A percentile compares a stretch with the other conserved stretches of the same genome.
phyloP scores from a whole-genome alignment of 2,113 vertebrate species.

The Rafetus swinhoei region DNA sequence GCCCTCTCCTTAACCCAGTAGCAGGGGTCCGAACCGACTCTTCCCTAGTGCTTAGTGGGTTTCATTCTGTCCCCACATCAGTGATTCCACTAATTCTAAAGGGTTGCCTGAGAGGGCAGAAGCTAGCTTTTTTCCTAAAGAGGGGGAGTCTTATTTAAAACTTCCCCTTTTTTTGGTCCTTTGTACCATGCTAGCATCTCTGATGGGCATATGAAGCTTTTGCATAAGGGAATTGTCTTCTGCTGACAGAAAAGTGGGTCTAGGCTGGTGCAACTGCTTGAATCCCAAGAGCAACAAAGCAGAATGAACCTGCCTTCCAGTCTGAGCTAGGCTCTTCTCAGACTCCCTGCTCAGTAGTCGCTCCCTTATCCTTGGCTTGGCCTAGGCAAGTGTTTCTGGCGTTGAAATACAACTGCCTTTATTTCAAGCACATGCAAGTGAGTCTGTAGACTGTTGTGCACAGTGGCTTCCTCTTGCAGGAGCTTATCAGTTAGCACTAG shows the following conservation, averaged over 20 bases:
- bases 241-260: not conserved
- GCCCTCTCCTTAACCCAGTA: not conserved
- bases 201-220: not conserved
- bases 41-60: not conserved
- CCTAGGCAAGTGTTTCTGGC: not conserved
- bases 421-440: no score
- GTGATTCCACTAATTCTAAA: not conserved
- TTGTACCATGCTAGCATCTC: not conserved
- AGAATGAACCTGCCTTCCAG: not conserved
- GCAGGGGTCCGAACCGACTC: not conserved
- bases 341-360: not conserved
- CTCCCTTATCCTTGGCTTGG: fast-evolving
- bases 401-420: no score
- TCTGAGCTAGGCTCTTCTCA: not conserved
- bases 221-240: not conserved
- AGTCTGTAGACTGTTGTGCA: not conserved
- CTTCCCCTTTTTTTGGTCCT: not conserved
- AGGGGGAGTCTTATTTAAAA: not conserved
- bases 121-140: not conserved
- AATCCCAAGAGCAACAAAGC: slow-evolving; percentile 5
- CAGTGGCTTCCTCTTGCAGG: not conserved
- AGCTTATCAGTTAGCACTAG: no score
- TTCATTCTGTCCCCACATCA: not conserved
- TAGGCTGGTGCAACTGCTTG: not conserved
- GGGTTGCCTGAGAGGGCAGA: not conserved